Base-by-base conservation (phyloP, 2,888 invertebrate species). In the Globia sparganii region DNA sequence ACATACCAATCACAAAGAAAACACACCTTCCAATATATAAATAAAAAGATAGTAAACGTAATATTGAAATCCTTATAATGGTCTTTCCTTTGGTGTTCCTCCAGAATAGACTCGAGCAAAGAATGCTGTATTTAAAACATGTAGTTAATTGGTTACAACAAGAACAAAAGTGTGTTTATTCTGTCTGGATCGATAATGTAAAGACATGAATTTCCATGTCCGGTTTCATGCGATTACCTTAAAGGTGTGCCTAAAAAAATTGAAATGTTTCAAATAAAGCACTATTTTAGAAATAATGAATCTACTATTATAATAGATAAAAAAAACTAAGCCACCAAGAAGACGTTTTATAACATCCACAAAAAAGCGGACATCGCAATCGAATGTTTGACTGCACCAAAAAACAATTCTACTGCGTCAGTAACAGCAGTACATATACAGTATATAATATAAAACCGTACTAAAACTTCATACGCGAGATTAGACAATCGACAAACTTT, bases 401-500 rank as follows among this genome's bases (percentile, higher is more conserved):
- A 28, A 53, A 66, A 37, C n/a, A 69, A 61, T 58, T 13, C 8
- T 58, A 40, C 49, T 31, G 4, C 59, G 34, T 34, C 21, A 58
- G 13, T 58, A 40, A 53, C 8, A 40, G 34, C 62, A n/a, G 53
- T 34, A 68, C 25, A 43, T 15, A 65, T 46, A 49, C n/a, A n/a
- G n/a, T n/a, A n/a, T n/a, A 72, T 65, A 62, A 69, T n/a, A 69
- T 77, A 77, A 56, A 77, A 28, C 58, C 25, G 31, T 61, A 65
- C 64, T 78, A 69, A 78, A 86, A 83, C 64, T 78, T 67, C 49
- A 66, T 75, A 40, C 15, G 58, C 28, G 37, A 68, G 4, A 65
- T 65, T 64, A 70, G 49, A 46, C 85, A 81, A 78, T 75, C 64
- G 77, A 75, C 62, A 68, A 84, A 75, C 74, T 74, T 84, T 86